phyloP scores from a whole-genome alignment of 64 coral and sea anemone genomes.

The Montipora cactus region DNA sequence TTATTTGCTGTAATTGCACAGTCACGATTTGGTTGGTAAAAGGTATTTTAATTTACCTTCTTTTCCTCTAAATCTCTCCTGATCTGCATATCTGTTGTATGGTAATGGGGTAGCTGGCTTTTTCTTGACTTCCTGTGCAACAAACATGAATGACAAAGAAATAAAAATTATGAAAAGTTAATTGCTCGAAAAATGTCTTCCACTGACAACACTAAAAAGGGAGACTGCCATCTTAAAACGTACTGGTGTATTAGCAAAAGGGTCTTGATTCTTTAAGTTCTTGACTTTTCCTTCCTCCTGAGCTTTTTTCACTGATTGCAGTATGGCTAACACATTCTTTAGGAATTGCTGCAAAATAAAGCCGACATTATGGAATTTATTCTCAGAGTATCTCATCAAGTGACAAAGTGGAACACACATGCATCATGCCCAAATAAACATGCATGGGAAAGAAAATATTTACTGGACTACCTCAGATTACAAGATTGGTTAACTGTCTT shows the following conservation, averaged over 20 bases:
- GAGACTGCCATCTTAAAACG: not conserved
- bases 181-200: too few relatives aligned
- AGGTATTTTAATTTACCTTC: constrained; percentile 80
- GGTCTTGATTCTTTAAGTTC: constrained; percentile 71
- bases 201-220: not conserved
- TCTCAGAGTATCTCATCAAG: not conserved
- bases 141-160: not conserved
- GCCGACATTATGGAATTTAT: too few relatives aligned
- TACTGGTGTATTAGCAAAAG: constrained; percentile 47
- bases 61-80: constrained; percentile 97
- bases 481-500: too few relatives aligned
- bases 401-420: too few relatives aligned
- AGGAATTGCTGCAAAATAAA: constrained; percentile 72
- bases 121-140: constrained; percentile 42
- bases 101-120: constrained; percentile 89
- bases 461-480: too few relatives aligned
- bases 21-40: too few relatives aligned
- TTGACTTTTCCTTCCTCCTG: constrained; percentile 93
- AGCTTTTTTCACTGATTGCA: constrained; percentile 95
- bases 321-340: constrained; percentile 95
- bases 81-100: constrained; percentile 99
- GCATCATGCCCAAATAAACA: too few relatives aligned
- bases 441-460: too few relatives aligned
- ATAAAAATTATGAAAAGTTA: too few relatives aligned
- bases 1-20: too few relatives aligned